Conservation (phyloP, 2,888 invertebrate genomes). For the Trachelus stipa region DNA sequence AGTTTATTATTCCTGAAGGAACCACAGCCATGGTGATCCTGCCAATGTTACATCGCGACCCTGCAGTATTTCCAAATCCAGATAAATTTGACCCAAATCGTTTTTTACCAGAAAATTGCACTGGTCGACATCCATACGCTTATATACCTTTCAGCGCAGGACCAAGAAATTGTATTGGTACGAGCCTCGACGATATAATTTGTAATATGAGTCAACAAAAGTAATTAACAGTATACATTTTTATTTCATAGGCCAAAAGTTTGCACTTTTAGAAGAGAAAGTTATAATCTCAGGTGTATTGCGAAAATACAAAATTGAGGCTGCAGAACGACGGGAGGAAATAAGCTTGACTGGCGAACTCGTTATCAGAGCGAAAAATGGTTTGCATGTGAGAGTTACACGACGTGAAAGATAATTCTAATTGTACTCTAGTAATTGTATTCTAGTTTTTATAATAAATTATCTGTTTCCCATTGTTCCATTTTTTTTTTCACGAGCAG, state of each 20-base stretch:
- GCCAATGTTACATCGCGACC: slow-evolving; percentile 65
- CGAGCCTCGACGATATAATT: not conserved
- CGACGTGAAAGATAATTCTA: slow-evolving; percentile 24
- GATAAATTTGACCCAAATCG: slow-evolving; percentile 68
- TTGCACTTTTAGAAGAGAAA: slow-evolving; percentile 72
- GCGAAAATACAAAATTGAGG: slow-evolving; percentile 70
- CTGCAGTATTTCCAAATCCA: slow-evolving; percentile 66
- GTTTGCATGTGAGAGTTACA: slow-evolving; percentile 68
- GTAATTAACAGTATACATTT: not conserved
- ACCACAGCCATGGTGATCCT: slow-evolving; percentile 57
- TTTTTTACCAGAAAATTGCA: slow-evolving; percentile 65
- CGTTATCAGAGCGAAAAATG: slow-evolving; percentile 72
- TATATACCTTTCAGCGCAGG: slow-evolving; percentile 65
- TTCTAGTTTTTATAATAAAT: not conserved
- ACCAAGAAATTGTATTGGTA: slow-evolving; percentile 59
- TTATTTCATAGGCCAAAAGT: slow-evolving; percentile 68
- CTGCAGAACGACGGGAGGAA: slow-evolving; percentile 71
- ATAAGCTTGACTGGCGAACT: slow-evolving; percentile 72
- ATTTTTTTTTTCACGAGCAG: not conserved
- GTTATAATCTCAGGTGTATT: slow-evolving; percentile 71
- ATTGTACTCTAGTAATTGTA: not conserved
- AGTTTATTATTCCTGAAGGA: slow-evolving; percentile 58
- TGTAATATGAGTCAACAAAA: not conserved
- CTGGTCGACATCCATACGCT: slow-evolving; percentile 63
- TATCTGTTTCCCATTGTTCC: not conserved